phyloP scores from a whole-genome alignment of 2,113 vertebrate species.

The Planiliza haematocheilus region DNA sequence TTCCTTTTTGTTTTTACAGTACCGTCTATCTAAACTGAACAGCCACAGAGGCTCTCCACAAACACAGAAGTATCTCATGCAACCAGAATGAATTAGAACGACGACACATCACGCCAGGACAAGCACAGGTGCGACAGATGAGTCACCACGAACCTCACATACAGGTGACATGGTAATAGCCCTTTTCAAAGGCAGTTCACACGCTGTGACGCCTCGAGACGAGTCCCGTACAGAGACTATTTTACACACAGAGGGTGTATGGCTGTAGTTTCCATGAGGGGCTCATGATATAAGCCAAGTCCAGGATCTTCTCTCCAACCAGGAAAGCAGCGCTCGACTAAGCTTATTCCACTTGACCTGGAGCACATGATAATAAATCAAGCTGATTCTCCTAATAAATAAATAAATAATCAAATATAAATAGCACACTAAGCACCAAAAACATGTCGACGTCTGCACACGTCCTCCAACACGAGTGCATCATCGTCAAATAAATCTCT shows the following conservation, averaged over 20 bases:
- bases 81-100: conserved; percentile 24
- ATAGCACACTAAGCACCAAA: background rate
- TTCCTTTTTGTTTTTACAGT: conserved; percentile 1
- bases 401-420: no score
- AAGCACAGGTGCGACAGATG: conserved; percentile 43
- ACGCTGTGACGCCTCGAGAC: conserved; percentile 61
- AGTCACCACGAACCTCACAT: conserved; percentile 27
- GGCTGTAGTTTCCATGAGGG: conserved; percentile 59
- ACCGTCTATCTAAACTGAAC: conserved; percentile 6
- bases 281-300: conserved; percentile 12
- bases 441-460: background rate
- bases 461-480: background rate
- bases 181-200: conserved; percentile 78
- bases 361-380: conserved; percentile 7
- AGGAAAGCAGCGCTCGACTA: background rate
- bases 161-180: conserved; percentile 70
- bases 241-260: conserved; percentile 53
- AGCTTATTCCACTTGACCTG: conserved; percentile 1
- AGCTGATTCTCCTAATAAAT: background rate
- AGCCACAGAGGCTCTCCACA: background rate
- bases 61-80: conserved; percentile 39
- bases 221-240: conserved; percentile 44
- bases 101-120: conserved; percentile 24
- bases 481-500: conserved; percentile 26
- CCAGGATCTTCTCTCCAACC: background rate